Base-by-base conservation (phyloP, 2,113 vertebrate species). In the Gymnorhina tibicen region DNA sequence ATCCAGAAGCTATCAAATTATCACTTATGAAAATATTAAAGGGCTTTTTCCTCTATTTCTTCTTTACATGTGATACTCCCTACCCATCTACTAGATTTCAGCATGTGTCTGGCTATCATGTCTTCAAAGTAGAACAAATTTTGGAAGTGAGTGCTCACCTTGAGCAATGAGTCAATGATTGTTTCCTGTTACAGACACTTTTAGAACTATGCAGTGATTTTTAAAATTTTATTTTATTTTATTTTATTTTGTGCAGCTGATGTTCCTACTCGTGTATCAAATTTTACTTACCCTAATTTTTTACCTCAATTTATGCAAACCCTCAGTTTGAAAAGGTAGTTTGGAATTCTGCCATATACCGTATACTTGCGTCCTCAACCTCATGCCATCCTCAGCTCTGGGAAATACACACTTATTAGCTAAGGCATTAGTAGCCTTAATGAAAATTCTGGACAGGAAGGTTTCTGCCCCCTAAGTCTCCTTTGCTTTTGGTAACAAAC, bases 101-200 rank as follows among this genome's bases (percentile, higher is more conserved):
- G 44, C 16, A 13, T 49, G 19, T 53, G 13, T 4, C n/a, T 41
- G 52, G 6, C 32, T 89, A 16, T n/a, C 50, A 30, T 16, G 20
- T 23, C 47, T 82, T 94, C 18, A 73, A 84, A 67, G 17, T 24
- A n/a, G 19, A 32, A 63, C 11, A n/a, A 47, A 64, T 73, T 88
- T 63, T 9, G 7, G 19, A 73, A 83, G 17, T 13, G 26, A 81
- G 14, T 46, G 35, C 7, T 83, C 67, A 75, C 23, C 8, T 21
- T 47, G 83, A 35, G 13, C 2, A 2, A 1, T 39, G 5, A 12
- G 50, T 49, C 2, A 2, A 0, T 39, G 5, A 13, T 55, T 50
- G 13, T 69, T 86, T 89, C 10, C 11, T 12, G 8, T 70, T 39
- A 30, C 4, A 76, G 35, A 35, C 6, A 21, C 11, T 62, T 35